These are phyloP conservation scores for Drosophila melanica DNA, from an alignment of 1,140 invertebrate species.

Conservation along the genomic window DNA sequence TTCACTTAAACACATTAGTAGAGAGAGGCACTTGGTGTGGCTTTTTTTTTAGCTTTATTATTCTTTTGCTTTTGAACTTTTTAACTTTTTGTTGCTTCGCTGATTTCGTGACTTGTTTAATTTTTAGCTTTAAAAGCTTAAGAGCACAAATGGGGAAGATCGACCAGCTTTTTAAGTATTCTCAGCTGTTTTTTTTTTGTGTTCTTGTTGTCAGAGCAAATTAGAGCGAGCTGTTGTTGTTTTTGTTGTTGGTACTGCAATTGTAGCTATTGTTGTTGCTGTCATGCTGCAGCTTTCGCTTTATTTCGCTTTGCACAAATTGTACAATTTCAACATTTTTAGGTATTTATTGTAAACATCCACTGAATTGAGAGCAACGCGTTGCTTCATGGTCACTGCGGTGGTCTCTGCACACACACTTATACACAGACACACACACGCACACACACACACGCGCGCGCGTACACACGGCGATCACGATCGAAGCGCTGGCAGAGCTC, in stretches of 20 bases:
- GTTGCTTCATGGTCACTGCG: conserved; percentile 66
- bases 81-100: conserved; percentile 15
- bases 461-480: conserved; percentile 25
- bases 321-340: conserved; percentile 49
- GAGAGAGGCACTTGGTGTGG: conserved; percentile 41
- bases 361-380: conserved; percentile 65
- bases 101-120: conserved; percentile 28
- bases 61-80: conserved; percentile 10
- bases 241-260: conserved; percentile 10
- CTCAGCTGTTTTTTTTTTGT: conserved; percentile 49
- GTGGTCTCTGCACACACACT: conserved; percentile 41
- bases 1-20: conserved; percentile 67
- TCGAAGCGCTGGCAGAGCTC: conserved; percentile 33
- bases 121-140: conserved; percentile 56
- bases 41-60: conserved; percentile 32
- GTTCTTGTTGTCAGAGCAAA: conserved; percentile 24
- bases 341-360: conserved; percentile 70
- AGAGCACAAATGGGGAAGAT: conserved; percentile 71
- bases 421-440: background rate
- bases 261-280: conserved; percentile 7
- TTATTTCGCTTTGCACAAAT: conserved; percentile 33
- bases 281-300: conserved; percentile 31
- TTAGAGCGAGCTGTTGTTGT: conserved; percentile 34
- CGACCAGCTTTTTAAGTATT: conserved; percentile 40
- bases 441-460: background rate